Base-by-base conservation (phyloP, 2,113 vertebrate species). In the Urocitellus parryii region DNA sequence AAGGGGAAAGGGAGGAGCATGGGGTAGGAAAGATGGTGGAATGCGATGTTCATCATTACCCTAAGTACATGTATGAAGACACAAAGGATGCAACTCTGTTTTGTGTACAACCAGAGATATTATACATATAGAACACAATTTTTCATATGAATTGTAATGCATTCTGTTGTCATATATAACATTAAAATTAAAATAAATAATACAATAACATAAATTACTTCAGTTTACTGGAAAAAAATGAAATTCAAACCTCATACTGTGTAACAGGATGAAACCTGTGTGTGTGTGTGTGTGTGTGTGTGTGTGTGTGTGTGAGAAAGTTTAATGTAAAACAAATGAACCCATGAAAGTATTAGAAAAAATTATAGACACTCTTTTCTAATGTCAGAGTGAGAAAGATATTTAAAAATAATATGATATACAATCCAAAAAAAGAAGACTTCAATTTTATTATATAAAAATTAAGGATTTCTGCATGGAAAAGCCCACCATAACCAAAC, bases 371-470 rank as follows among this genome's bases (percentile, higher is more conserved):
- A 73, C 34, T 87, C 17, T 78, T 93, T 82, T 91, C 16, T 61
- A 68, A 68, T 77, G 45, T 77, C 27, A 85, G 37, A 77, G 42
- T 81, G 20, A 34, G 34, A 65, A 88, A 27, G n/a, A 18, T 42
- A 32, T 77, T 94, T 97, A 9, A 45, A 45, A 45, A 96, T 76
- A 96, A 45, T 90, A 74, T n/a, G 4, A 72, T 27, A 39, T 16
- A 81, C 39, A 94, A 58, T 84, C 39, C 29, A 90, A 81, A 25
- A 39, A 53, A 65, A 79, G 85, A 63, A 72, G 14, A 74, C 37
- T 63, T 58, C 84, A 56, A 34, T 95, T 80, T 88, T 67, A 63
- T 84, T 76, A 56, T 65, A 11, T 94, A 92, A 84, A 95, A 88
- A 39, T 95, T 14, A 77, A 67, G 58, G 61, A 80, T 94, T 87